These are phyloP conservation scores for Hypotaenidia philippensis DNA, from an alignment of 2,797 vertebrate species.

Conservation along the genomic window DNA sequence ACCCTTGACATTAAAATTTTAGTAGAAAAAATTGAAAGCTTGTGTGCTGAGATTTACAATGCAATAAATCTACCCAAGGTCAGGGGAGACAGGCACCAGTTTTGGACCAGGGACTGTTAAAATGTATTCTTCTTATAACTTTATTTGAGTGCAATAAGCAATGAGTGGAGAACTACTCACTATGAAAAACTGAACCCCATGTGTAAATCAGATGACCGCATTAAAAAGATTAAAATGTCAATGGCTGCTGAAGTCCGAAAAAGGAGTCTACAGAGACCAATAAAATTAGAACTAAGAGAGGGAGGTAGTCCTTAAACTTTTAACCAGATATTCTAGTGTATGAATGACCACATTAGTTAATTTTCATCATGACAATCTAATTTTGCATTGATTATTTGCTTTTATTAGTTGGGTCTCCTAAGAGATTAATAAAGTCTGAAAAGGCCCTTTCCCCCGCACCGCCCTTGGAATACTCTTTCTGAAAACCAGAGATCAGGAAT, in stretches of 20 bases:
- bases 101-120: constrained; percentile 70
- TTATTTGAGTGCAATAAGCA: constrained; percentile 78
- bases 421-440: constrained; percentile 70
- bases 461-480: constrained; percentile 16
- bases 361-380: constrained; percentile 76
- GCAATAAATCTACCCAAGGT: constrained; percentile 68
- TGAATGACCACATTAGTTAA: constrained; percentile 79
- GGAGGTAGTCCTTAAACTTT: constrained; percentile 77
- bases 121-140: constrained; percentile 77
- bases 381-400: constrained; percentile 79
- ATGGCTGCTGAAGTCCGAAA: constrained; percentile 80
- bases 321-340: constrained; percentile 76
- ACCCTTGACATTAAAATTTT: constrained; percentile 49
- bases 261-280: constrained; percentile 78
- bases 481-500: constrained; percentile 29
- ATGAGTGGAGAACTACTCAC: constrained; percentile 68
- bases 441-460: not conserved
- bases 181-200: constrained; percentile 53
- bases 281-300: constrained; percentile 80
- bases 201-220: constrained; percentile 79
- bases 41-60: constrained; percentile 62
- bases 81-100: constrained; percentile 56
- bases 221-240: constrained; percentile 85
- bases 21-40: constrained; percentile 22
- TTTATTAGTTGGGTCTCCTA: constrained; percentile 73